Evolutionary conservation across 2,888 invertebrate species (phyloP), one percentile per base, ranked within the genome.

Genomic region (Spialia ferax): DNA sequence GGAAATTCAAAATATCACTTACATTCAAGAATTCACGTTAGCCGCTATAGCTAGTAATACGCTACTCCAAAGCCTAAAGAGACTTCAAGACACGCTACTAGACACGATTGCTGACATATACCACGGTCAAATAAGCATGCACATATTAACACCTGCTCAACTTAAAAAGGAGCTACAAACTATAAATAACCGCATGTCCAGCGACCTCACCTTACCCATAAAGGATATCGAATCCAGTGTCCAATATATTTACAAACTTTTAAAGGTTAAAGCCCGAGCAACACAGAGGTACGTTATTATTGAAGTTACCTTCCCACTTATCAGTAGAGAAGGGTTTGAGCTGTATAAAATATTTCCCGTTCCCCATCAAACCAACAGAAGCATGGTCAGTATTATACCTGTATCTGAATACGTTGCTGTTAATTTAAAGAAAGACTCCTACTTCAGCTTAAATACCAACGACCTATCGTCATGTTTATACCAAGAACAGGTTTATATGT

Each of bases 271-370:
- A 18, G 15, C 74, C 15, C 70, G 68, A 57, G 69, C 70, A 15
- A 70, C 71, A 0, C 8, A 64, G 42, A 52, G 65, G 2, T 73
- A 72, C 20, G 50, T 75, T 13, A 70, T 76, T 35, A 72, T 75
- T 38, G 72, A 77, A 42, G 63, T 75, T 3, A 70, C 57, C 8
- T 68, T 76, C 7, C 75, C 74, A 0, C 63, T 75, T 10, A 60
- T 73, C 0, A 66, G 62, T 15, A 48, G 68, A 63, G 72, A 72
- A 8, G 52, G 6, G 15, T 69, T 56, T 15, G 50, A 69, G 26
- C 13, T 72, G 10, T 70, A 70, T 29, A 67, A 23, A 20, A 54
- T 70, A 6, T 59, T 70, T 22, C 54, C 71, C 3, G 55, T 70
- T 26, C 70, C 70, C 8, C 67, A 57, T 2, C 26, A 48, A 56